Base-by-base conservation (phyloP, 2,797 vertebrate genomes). In the Pseudochirops cupreus region DNA sequence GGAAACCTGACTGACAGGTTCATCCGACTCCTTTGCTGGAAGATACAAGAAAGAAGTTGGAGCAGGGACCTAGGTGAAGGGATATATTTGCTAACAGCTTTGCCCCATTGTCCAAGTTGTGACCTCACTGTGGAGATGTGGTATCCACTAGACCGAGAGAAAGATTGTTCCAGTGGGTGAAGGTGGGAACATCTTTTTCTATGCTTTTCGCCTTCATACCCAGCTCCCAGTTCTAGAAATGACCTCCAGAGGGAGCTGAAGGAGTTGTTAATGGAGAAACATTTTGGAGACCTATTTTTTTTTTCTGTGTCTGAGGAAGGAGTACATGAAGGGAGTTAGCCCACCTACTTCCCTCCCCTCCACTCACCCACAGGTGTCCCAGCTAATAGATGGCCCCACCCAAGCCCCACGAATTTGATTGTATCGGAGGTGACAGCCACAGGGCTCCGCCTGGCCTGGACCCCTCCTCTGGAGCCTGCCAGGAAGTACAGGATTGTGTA, bases 361-460 rank as follows among this genome's bases (percentile, higher is more conserved):
- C 94, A 4, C 11, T 26, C 67, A 10, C 56, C 55, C 0, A 97
- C 97, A 92, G 95, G 96, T 0, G 91, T 94, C 0, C 94, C 97
- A 56, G 98, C 97, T 56, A 98, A 98, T 1, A 92, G 46, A 0
- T 98, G 99, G 33, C 98, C 98, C 5, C 98, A 99, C 96, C 98
- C 99, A 0, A 99, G 99, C 94, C 99, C 99, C 6, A 98, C 98
- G 1, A 98, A 99, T 97, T 99, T 99, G 62, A 98, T 98, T 46
- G 99, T 99, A 97, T 99, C 99, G 82, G 98, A 99, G 10, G 98
- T 99, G 97, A 99, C 99, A 56, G 99, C 99, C 62, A 99, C 99
- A 97, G 99, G 99, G 92, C 98, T 99, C 98, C 98, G 97, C 93
- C 98, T 99, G 95, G 99, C 99, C 97, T 99, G 99, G 99, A 99